Conservation (phyloP, 2,113 vertebrate genomes). For the Boleophthalmus pectinirostris region DNA sequence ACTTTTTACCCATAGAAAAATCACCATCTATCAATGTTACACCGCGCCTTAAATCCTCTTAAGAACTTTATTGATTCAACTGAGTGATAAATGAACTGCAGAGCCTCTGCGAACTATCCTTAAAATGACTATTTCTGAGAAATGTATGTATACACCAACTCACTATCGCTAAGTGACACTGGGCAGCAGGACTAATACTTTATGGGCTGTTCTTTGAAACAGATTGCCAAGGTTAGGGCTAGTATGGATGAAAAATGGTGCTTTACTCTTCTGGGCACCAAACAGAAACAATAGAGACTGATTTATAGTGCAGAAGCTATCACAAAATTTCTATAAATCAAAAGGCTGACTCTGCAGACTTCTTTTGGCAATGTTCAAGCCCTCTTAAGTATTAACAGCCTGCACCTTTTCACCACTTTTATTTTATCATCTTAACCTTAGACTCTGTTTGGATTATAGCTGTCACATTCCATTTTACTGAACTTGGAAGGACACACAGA, state of each 20-base stretch:
- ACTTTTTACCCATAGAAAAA: background rate
- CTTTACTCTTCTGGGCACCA: slow-evolving; percentile 17
- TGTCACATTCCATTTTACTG: background rate
- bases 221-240: slow-evolving; percentile 29
- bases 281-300: background rate
- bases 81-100: slow-evolving; percentile 3
- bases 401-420: slow-evolving; percentile 6
- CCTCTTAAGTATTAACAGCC: background rate
- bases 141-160: background rate
- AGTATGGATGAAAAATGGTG: slow-evolving; percentile 21
- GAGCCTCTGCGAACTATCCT: background rate
- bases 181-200: slow-evolving; percentile 9
- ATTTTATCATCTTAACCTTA: slow-evolving; percentile 7
- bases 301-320: background rate
- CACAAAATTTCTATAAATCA: slow-evolving; percentile 1
- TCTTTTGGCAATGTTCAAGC: background rate
- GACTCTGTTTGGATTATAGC: background rate
- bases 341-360: background rate
- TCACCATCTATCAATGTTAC: slow-evolving; percentile 2
- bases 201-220: slow-evolving; percentile 12
- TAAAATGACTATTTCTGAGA: slow-evolving; percentile 2
- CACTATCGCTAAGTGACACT: slow-evolving; percentile 16
- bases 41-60: background rate
- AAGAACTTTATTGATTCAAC: background rate
- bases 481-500: background rate